Conservation (phyloP, 2,113 vertebrate genomes). For the Nasalis larvatus region DNA sequence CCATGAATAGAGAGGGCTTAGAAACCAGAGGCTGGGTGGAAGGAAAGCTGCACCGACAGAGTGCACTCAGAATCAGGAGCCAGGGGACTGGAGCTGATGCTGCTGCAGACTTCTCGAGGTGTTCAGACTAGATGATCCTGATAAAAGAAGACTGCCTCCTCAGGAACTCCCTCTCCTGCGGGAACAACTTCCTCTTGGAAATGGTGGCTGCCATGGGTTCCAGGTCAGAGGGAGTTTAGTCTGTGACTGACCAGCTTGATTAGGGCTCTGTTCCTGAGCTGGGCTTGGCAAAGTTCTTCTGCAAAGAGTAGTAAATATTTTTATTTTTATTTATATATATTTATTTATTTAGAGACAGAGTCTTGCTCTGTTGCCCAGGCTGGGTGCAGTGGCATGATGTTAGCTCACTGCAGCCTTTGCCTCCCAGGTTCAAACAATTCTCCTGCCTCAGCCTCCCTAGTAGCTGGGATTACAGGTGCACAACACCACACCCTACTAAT, state of each 20-base stretch:
- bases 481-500: too few relatives aligned
- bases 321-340: too few relatives aligned
- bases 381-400: too few relatives aligned
- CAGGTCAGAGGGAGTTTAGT: not conserved
- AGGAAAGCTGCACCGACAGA: not conserved
- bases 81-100: not conserved
- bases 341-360: too few relatives aligned
- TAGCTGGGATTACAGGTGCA: too few relatives aligned
- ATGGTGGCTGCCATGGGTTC: not conserved
- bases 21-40: too few relatives aligned
- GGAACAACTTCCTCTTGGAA: not conserved
- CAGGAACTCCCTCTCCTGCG: not conserved
- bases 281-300: not conserved
- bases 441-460: too few relatives aligned
- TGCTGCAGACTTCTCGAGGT: not conserved
- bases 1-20: not conserved
- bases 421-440: too few relatives aligned
- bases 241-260: not conserved
- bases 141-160: not conserved
- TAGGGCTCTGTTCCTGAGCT: not conserved
- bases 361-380: too few relatives aligned
- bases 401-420: too few relatives aligned
- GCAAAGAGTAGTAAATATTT: not conserved
- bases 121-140: not conserved
- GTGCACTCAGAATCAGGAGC: not conserved